phyloP scores from a whole-genome alignment of 2,888 invertebrate species.

The Stictocephala bisonia region DNA sequence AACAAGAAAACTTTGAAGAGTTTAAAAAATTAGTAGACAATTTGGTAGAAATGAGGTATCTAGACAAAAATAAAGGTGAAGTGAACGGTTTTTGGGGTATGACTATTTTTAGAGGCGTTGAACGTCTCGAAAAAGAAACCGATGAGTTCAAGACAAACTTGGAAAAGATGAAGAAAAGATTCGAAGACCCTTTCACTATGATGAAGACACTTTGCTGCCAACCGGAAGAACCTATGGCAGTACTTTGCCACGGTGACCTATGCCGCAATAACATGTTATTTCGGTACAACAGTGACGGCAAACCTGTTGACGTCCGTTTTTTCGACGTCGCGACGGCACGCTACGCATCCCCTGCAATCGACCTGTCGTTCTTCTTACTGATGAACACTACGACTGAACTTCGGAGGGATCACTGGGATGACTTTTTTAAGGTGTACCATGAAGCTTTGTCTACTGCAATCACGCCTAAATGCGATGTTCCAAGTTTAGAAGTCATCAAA shows the following conservation, averaged over 20 bases:
- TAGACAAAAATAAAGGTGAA: too few species aligned
- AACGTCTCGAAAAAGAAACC: not conserved
- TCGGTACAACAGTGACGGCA: constrained; percentile 49
- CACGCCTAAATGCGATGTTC: constrained; percentile 1
- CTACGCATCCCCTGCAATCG: constrained; percentile 70
- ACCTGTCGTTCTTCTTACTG: constrained; percentile 72
- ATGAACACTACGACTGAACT: constrained; percentile 72
- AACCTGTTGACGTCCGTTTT: constrained; percentile 49
- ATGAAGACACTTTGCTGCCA: constrained; percentile 3
- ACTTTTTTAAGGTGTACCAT: constrained; percentile 72
- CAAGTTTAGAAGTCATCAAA: constrained; percentile 12
- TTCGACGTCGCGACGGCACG: constrained; percentile 58
- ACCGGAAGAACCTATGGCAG: constrained; percentile 52
- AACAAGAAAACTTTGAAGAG: constrained; percentile 36
- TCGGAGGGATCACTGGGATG: constrained; percentile 70
- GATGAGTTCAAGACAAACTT: not conserved
- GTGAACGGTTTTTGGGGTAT: too few species aligned
- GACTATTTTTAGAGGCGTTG: not conserved
- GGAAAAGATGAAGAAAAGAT: not conserved
- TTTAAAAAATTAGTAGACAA: not conserved
- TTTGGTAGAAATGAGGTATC: not conserved
- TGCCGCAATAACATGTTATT: constrained; percentile 57
- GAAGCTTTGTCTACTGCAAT: constrained; percentile 65
- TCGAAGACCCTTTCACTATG: not conserved
- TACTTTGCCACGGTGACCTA: constrained; percentile 58